Evolutionary conservation across 35 echinoderm and acorn worm species (phyloP).

Genomic region (Diadema setosum): DNA sequence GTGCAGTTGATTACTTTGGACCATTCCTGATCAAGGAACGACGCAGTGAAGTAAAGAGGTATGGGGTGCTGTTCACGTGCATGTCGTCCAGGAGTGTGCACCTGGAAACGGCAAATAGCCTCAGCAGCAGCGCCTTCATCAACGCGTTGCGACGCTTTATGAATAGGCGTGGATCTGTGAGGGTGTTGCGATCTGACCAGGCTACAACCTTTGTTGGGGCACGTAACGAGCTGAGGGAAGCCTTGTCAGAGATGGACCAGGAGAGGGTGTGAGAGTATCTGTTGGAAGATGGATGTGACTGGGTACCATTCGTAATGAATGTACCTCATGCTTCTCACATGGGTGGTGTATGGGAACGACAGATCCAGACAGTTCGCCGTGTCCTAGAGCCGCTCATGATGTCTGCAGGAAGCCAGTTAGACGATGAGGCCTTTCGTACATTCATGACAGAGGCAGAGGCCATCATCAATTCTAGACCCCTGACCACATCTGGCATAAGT

Average conservation of each 20-base stretch:
- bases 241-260: constrained; percentile 30
- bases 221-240: constrained; percentile 29
- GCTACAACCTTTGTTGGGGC: constrained; percentile 61
- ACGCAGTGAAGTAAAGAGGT: constrained; percentile 44
- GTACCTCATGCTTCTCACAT: constrained; percentile 26
- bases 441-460: constrained; percentile 3
- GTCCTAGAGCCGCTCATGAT: background rate
- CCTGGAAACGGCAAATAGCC: constrained; percentile 45
- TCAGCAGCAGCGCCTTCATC: constrained; percentile 42
- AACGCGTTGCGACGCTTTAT: constrained; percentile 66
- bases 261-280: background rate
- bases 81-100: constrained; percentile 58
- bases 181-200: constrained; percentile 48
- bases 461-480: constrained; percentile 33
- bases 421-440: constrained; percentile 42
- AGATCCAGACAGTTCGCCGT: constrained; percentile 23
- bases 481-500: background rate
- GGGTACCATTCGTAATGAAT: constrained; percentile 36
- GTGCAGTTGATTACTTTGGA: constrained; percentile 76
- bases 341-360: constrained; percentile 50
- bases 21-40: constrained; percentile 37
- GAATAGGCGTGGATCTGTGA: constrained; percentile 40
- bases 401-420: constrained; percentile 9
- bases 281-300: constrained; percentile 1
- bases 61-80: constrained; percentile 63